Percentiles rank a stretch among this genome's conserved stretches.
These are phyloP conservation scores for Caradrina clavipalpis DNA, from an alignment of 2,888 invertebrate species.

Conservation along the genomic window DNA sequence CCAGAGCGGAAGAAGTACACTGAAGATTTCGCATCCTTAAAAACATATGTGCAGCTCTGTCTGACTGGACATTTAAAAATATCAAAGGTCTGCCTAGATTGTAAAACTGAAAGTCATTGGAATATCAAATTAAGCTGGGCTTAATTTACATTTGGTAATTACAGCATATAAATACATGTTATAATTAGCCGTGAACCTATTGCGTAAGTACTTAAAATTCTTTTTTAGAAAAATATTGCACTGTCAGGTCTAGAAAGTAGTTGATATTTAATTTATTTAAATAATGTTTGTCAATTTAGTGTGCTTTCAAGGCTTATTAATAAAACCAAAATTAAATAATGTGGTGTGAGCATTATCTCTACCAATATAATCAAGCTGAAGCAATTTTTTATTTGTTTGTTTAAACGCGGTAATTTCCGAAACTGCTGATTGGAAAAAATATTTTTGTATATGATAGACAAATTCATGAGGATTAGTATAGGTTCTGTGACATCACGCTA, in stretches of 20 bases:
- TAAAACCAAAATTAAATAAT: background rate
- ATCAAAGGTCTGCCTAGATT: background rate
- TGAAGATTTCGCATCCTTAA: too few relatives aligned
- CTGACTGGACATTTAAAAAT: background rate
- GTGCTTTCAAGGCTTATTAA: conserved; percentile 23
- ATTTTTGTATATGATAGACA: too few relatives aligned
- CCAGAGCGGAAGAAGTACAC: too few relatives aligned
- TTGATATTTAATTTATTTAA: conserved; percentile 20
- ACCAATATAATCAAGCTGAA: too few relatives aligned
- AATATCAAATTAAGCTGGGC: background rate
- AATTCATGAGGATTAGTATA: too few relatives aligned
- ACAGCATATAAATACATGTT: background rate
- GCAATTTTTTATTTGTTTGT: too few relatives aligned
- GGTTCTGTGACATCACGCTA: too few relatives aligned
- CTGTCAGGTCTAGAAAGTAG: conserved; percentile 21
- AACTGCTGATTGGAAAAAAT: too few relatives aligned
- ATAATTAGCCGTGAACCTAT: background rate
- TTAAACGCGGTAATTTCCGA: too few relatives aligned
- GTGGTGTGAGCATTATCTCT: background rate
- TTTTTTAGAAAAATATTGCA: conserved; percentile 18
- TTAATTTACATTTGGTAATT: background rate
- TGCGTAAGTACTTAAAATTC: conserved; percentile 8
- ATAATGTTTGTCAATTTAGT: conserved; percentile 10
- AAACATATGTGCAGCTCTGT: background rate
- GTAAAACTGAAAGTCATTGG: too few relatives aligned